Conservation (phyloP, 2,888 invertebrate species). For the Tupiocoris notatus region DNA sequence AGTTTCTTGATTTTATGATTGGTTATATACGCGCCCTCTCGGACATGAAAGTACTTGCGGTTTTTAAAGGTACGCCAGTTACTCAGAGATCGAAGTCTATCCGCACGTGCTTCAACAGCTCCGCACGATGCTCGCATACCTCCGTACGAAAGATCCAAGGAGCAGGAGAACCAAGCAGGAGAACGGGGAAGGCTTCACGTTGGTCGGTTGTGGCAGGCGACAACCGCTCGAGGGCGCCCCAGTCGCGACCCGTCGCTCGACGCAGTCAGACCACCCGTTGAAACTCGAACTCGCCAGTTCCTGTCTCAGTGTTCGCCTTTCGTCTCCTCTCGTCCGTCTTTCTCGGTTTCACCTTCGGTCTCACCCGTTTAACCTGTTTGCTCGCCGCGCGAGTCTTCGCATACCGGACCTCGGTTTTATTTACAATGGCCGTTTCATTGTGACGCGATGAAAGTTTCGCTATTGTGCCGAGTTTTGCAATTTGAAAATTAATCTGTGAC, state of each 20-base stretch:
- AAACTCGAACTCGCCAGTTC: neutral
- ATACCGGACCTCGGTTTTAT: neutral
- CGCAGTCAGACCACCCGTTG: neutral
- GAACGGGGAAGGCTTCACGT: neutral
- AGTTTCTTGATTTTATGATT: too few species aligned
- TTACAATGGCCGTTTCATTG: neutral
- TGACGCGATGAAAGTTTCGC: neutral
- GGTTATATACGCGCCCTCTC: too few species aligned
- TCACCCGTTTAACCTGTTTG: neutral
- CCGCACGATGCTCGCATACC: too few species aligned
- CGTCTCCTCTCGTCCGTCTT: too few species aligned
- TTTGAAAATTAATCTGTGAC: neutral
- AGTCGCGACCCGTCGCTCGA: neutral
- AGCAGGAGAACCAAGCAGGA: too few species aligned
- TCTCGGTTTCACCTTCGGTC: neutral
- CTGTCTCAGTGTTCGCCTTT: neutral
- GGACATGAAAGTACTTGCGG: too few species aligned
- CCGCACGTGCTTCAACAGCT: too few species aligned
- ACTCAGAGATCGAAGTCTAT: too few species aligned
- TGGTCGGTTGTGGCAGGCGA: neutral
- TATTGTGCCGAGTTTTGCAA: neutral
- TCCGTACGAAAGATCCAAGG: too few species aligned
- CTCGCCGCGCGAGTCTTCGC: neutral
- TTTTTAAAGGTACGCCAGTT: too few species aligned
- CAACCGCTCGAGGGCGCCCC: neutral